phyloP scores from a whole-genome alignment of 2,113 vertebrate species.

The Toxotes jaculatrix region DNA sequence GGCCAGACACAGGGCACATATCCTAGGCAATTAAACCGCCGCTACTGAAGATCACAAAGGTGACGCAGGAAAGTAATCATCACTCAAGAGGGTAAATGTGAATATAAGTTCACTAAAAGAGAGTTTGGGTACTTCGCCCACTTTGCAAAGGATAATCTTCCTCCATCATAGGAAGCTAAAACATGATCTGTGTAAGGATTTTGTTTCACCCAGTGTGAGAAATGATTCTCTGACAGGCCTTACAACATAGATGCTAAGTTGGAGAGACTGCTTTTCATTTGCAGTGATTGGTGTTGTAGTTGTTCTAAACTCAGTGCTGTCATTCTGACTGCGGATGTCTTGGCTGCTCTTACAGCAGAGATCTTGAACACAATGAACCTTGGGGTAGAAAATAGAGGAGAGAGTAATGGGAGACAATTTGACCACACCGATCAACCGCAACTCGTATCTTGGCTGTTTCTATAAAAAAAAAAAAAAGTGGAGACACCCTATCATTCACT shows the following conservation, averaged over 20 bases:
- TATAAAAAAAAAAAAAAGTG: conserved; percentile 44
- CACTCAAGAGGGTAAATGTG: background rate
- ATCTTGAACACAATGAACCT: conserved; percentile 49
- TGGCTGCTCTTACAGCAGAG: conserved; percentile 36
- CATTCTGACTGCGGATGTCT: conserved; percentile 14
- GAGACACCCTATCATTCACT: conserved; percentile 37
- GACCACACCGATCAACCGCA: conserved; percentile 56
- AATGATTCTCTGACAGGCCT: conserved; percentile 42
- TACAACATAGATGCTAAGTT: conserved; percentile 44
- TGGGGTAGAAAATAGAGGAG: conserved; percentile 34
- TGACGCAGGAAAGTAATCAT: background rate
- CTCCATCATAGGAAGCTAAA: conserved; percentile 17
- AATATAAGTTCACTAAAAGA: background rate
- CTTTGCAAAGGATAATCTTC: background rate
- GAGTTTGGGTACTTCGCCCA: background rate
- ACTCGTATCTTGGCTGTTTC: conserved; percentile 38
- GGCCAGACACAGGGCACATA: conserved; percentile 48
- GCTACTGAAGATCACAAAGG: conserved; percentile 19
- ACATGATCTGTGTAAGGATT: conserved; percentile 15
- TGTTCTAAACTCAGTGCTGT: conserved; percentile 36
- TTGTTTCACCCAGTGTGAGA: conserved; percentile 35
- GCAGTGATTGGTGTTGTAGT: conserved; percentile 57
- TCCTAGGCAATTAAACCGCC: conserved; percentile 31
- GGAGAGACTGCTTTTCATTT: conserved; percentile 58
- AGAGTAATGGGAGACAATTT: conserved; percentile 47